Conservation (phyloP, 2,797 vertebrate genomes). For the Malurus leucopterus region DNA sequence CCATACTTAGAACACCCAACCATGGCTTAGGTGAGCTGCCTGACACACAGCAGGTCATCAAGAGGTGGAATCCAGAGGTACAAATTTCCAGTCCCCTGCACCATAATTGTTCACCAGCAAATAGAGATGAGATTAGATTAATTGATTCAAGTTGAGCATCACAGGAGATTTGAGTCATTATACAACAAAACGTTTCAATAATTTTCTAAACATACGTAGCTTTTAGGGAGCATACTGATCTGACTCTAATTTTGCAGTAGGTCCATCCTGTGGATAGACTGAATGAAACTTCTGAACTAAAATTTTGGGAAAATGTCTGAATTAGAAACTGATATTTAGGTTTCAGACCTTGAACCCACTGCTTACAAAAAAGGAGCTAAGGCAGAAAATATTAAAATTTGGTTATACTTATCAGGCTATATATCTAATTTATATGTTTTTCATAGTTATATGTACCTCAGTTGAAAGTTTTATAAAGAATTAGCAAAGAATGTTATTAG, state of each 20-base stretch:
- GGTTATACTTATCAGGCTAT: not conserved
- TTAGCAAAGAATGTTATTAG: not conserved
- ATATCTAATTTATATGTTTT: not conserved
- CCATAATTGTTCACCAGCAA: not conserved
- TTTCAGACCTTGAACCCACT: not conserved
- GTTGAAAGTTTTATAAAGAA: not conserved
- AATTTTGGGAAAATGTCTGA: not conserved
- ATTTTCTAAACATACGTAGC: not conserved
- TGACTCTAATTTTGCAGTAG: not conserved
- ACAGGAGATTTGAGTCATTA: not conserved
- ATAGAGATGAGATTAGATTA: not conserved
- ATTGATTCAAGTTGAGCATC: not conserved
- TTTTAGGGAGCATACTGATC: not conserved
- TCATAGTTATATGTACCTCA: not conserved
- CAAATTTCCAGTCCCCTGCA: not conserved
- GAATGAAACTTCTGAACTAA: not conserved
- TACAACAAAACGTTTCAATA: not conserved
- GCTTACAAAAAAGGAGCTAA: not conserved
- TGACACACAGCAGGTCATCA: accelerated
- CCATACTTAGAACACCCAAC: not conserved
- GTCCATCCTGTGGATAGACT: not conserved
- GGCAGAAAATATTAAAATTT: not conserved
- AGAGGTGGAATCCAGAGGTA: not conserved
- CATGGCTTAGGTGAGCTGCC: not conserved
- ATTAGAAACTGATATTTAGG: not conserved